Evolutionary conservation across 1,140 invertebrate genomes (phyloP).

Genomic region (Panonychus citri): DNA sequence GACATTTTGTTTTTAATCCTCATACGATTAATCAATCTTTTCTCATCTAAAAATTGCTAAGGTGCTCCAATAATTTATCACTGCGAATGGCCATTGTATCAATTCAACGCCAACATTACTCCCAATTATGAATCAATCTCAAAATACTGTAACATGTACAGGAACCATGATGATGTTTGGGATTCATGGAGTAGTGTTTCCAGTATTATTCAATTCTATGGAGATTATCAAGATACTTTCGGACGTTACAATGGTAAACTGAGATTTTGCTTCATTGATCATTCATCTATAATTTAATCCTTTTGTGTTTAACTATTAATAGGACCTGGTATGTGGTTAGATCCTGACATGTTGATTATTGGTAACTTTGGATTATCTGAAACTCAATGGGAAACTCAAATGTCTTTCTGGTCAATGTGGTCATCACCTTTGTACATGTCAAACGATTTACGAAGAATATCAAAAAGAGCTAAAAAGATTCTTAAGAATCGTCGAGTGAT

Average conservation of each 20-base stretch:
- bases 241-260: neutral
- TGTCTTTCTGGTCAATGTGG: conserved; percentile 26
- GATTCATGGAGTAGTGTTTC: conserved; percentile 29
- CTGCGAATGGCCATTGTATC: conserved; percentile 26
- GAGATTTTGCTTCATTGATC: too few species aligned
- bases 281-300: too few species aligned
- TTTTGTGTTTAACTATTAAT: conserved; percentile 1
- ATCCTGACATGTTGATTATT: conserved; percentile 25
- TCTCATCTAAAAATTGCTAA: conserved; percentile 6
- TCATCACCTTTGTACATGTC: conserved; percentile 27
- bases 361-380: conserved; percentile 21
- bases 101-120: conserved; percentile 8
- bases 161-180: conserved; percentile 34
- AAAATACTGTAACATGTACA: conserved; percentile 34
- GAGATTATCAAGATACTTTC: conserved; percentile 22
- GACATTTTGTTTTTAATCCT: too few species aligned
- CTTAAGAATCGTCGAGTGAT: conserved; percentile 21
- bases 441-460: conserved; percentile 22
- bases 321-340: conserved; percentile 29
- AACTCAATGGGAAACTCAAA: conserved; percentile 22
- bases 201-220: conserved; percentile 32
- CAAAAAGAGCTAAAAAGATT: conserved; percentile 18
- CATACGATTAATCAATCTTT: neutral
- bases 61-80: conserved; percentile 24
- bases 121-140: conserved; percentile 13